phyloP scores from a whole-genome alignment of 2,113 vertebrate species.

The Furnarius figulus region DNA sequence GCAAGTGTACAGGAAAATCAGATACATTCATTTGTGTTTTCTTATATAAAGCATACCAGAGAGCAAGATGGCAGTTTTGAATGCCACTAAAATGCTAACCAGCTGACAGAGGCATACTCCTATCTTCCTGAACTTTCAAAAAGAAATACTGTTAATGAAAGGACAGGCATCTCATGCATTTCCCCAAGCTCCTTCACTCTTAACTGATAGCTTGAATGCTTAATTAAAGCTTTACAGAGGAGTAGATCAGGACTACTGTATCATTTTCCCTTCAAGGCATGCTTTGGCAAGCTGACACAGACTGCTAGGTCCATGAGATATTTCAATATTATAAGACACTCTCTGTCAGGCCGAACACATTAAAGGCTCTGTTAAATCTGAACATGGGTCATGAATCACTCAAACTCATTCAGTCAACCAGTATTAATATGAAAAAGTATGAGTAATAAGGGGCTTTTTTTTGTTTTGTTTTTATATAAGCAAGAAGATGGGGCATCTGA shows the following conservation, averaged over 20 bases:
- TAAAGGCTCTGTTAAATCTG: conserved; percentile 14
- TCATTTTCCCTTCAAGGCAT: neutral
- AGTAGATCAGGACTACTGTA: neutral
- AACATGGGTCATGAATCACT: conserved; percentile 38
- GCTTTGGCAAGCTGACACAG: neutral
- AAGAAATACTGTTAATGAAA: neutral
- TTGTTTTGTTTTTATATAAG: conserved; percentile 21
- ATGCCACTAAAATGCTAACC: neutral
- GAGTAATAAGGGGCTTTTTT: neutral
- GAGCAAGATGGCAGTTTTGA: neutral
- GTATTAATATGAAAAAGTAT: conserved; percentile 21
- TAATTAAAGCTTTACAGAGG: conserved; percentile 23
- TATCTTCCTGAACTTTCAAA: neutral
- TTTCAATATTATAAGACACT: neutral
- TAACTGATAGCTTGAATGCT: neutral
- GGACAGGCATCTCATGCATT: neutral
- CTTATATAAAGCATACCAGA: neutral
- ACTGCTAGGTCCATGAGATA: neutral
- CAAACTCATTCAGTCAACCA: neutral
- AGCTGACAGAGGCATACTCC: neutral
- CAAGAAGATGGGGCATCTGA: conserved; percentile 25
- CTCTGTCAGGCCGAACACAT: neutral
- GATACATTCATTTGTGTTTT: neutral
- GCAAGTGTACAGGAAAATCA: neutral
- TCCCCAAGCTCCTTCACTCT: neutral